A percentile compares a stretch with the other conserved stretches of the same genome.
Evolutionary conservation across 2,888 invertebrate genomes (phyloP).

Genomic region (Caenorhabditis doughertyi): DNA sequence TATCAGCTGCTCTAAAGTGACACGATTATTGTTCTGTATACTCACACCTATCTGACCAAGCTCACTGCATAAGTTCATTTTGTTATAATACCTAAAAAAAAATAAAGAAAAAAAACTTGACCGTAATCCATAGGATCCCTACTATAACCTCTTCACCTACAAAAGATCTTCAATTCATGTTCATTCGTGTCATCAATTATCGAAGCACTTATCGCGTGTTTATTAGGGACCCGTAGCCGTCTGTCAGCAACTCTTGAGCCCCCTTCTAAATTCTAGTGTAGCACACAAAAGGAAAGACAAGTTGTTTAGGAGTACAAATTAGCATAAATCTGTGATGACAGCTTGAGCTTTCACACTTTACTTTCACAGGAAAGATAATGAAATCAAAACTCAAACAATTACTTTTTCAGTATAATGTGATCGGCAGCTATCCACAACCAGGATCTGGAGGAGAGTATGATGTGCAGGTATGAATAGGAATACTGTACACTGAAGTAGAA

Average conservation of each 20-base stretch:
- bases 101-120: too few species aligned
- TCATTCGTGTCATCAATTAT: constrained; percentile 50
- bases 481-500: not conserved
- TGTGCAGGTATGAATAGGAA: constrained; percentile 69
- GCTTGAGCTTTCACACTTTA: constrained; percentile 47
- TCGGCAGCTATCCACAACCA: constrained; percentile 75
- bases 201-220: constrained; percentile 42
- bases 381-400: constrained; percentile 30
- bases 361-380: constrained; percentile 25
- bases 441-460: constrained; percentile 79
- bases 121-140: too few species aligned
- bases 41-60: too few species aligned
- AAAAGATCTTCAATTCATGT: not conserved
- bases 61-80: too few species aligned
- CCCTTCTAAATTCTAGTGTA: constrained; percentile 35
- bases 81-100: too few species aligned
- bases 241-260: constrained; percentile 64
- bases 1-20: constrained; percentile 7
- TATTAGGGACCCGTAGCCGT: constrained; percentile 56
- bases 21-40: not conserved
- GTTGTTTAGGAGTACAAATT: constrained; percentile 37
- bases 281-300: constrained; percentile 37
- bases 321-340: constrained; percentile 63
- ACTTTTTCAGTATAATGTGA: constrained; percentile 77
- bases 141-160: not conserved